A percentile compares a stretch with the other conserved stretches of the same genome.
phyloP scores from a whole-genome alignment of 2,113 vertebrate species.

The Plotosus lineatus region DNA sequence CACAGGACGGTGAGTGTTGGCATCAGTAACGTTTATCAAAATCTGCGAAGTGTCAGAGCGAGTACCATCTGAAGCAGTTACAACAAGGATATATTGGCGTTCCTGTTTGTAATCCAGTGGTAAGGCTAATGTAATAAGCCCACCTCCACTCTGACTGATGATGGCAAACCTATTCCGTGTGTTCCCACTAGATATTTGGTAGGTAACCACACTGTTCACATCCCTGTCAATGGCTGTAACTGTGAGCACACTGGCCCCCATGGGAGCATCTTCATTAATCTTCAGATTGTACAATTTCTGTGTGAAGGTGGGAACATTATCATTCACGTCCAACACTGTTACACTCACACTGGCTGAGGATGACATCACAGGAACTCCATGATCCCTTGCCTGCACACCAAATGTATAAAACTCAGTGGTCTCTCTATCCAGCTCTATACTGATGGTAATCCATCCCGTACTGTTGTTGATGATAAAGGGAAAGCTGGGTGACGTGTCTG shows the following conservation, averaged over 20 bases:
- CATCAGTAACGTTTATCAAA: slow-evolving; percentile 83
- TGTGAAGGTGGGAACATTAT: slow-evolving; percentile 83
- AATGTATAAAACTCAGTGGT: slow-evolving; percentile 80
- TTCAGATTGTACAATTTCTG: slow-evolving; percentile 81
- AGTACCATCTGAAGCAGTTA: slow-evolving; percentile 83
- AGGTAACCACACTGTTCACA: slow-evolving; percentile 84
- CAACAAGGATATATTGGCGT: slow-evolving; percentile 82
- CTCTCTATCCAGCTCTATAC: slow-evolving; percentile 81
- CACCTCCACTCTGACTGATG: slow-evolving; percentile 84
- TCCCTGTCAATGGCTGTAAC: slow-evolving; percentile 81
- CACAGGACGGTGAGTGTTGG: slow-evolving; percentile 85
- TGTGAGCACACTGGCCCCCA: slow-evolving; percentile 83
- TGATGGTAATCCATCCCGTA: slow-evolving; percentile 84
- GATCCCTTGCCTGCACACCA: slow-evolving; percentile 83
- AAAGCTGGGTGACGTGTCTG: slow-evolving; percentile 68
- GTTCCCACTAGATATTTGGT: slow-evolving; percentile 86
- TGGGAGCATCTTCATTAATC: slow-evolving; percentile 80
- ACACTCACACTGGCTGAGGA: slow-evolving; percentile 84
- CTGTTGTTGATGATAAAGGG: slow-evolving; percentile 86
- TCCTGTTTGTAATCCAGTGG: slow-evolving; percentile 89
- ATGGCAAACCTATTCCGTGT: slow-evolving; percentile 86
- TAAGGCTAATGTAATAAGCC: slow-evolving; percentile 82
- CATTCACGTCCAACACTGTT: slow-evolving; percentile 82
- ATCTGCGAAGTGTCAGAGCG: slow-evolving; percentile 82
- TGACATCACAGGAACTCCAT: slow-evolving; percentile 77